Conservation (phyloP, 2,888 invertebrate genomes). For the Pecten maximus region DNA sequence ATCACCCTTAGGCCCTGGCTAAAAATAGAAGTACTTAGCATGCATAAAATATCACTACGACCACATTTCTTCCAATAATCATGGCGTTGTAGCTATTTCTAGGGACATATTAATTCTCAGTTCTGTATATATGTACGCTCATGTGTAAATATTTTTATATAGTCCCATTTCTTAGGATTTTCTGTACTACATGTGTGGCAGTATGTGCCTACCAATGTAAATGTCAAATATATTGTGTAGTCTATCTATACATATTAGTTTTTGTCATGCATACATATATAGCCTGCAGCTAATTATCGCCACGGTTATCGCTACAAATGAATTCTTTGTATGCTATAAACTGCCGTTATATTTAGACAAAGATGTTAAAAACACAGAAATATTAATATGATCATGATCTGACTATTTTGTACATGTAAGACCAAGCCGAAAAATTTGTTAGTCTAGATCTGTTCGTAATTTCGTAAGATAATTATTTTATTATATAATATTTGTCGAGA, state of each 20-base stretch:
- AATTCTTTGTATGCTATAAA: neutral
- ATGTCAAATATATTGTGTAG: neutral
- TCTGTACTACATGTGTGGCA: neutral
- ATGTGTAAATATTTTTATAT: constrained; percentile 5
- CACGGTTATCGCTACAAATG: neutral
- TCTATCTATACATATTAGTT: neutral
- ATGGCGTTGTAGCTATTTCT: neutral
- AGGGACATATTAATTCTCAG: neutral
- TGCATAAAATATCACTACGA: constrained; percentile 15
- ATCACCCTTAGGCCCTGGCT: neutral
- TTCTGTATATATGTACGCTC: neutral
- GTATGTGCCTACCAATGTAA: neutral
- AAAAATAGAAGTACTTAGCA: constrained; percentile 30
- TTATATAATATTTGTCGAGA: too few species aligned
- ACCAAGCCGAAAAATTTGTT: too few species aligned
- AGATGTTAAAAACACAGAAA: too few species aligned
- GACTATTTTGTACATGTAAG: too few species aligned
- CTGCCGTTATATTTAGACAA: too few species aligned
- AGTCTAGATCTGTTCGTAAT: too few species aligned
- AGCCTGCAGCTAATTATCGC: neutral
- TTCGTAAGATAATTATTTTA: too few species aligned
- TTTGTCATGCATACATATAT: constrained; percentile 22
- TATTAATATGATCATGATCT: too few species aligned
- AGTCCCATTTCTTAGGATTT: neutral
- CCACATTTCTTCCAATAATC: constrained; percentile 21